These are phyloP conservation scores for Oxyscelio sp. DNA, from an alignment of 2,888 invertebrate species.

Conservation along the genomic window DNA sequence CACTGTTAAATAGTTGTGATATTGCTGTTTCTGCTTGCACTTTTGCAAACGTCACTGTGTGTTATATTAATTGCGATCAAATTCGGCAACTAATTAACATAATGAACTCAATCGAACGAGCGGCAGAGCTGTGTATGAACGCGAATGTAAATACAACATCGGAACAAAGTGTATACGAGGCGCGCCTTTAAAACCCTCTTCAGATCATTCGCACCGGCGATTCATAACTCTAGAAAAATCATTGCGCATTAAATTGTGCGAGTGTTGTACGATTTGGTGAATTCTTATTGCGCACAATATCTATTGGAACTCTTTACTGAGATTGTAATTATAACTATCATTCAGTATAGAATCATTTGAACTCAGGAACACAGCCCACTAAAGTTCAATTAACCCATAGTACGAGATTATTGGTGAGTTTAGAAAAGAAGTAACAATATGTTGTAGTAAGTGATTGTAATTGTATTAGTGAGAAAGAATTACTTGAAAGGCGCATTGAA, in stretches of 20 bases:
- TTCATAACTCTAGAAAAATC: slow-evolving; percentile 31
- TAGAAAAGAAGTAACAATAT: too few species aligned
- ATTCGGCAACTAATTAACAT: neutral
- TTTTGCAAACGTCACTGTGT: slow-evolving; percentile 3
- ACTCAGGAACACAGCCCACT: slow-evolving; percentile 13
- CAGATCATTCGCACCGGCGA: slow-evolving; percentile 63
- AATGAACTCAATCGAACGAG: neutral
- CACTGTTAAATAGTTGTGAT: slow-evolving; percentile 38
- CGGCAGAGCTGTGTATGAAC: neutral
- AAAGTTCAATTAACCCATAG: neutral
- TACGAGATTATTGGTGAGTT: too few species aligned
- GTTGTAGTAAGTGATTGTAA: too few species aligned
- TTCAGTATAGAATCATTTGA: too few species aligned
- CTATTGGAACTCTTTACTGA: too few species aligned
- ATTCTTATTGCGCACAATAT: neutral
- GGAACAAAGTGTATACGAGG: slow-evolving; percentile 49
- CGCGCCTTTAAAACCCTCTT: slow-evolving; percentile 59
- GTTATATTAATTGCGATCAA: neutral
- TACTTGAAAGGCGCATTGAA: too few species aligned
- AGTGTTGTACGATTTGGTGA: slow-evolving; percentile 13
- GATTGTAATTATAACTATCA: too few species aligned
- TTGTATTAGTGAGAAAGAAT: too few species aligned
- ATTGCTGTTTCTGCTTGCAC: slow-evolving; percentile 32
- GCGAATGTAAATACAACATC: slow-evolving; percentile 20
- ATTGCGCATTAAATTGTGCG: slow-evolving; percentile 15